These are phyloP conservation scores for Amphiura filiformis DNA, from an alignment of 35 echinoderm and acorn worm species.

Conservation along the genomic window DNA sequence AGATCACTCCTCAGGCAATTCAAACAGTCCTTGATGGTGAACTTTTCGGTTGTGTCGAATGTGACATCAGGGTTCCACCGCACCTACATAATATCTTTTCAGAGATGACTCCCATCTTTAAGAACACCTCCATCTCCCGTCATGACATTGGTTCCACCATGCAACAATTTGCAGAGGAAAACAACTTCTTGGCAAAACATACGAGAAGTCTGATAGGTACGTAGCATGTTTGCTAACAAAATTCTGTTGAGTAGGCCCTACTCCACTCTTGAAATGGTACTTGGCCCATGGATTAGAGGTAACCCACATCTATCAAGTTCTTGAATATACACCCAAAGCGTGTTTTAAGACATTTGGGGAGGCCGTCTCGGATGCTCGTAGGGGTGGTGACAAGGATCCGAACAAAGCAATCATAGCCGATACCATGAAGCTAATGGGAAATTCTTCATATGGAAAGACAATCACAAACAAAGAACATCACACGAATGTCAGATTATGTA, in stretches of 20 bases:
- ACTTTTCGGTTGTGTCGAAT: not conserved
- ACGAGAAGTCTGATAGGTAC: conserved; percentile 34
- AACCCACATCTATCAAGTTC: conserved; percentile 27
- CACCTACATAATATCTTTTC: not conserved
- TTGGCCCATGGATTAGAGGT: conserved; percentile 21
- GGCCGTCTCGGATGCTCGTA: not conserved
- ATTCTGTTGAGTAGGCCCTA: conserved; percentile 32
- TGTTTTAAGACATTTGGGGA: conserved; percentile 29
- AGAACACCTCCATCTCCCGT: not conserved
- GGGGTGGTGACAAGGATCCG: conserved; percentile 15
- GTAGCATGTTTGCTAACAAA: conserved; percentile 48
- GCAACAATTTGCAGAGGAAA: conserved; percentile 4
- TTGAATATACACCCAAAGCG: conserved; percentile 24
- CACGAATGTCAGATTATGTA: not conserved
- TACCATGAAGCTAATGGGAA: conserved; percentile 18
- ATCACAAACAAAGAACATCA: conserved; percentile 22
- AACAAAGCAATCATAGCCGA: conserved; percentile 23
- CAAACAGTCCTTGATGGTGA: not conserved
- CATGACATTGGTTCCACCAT: not conserved
- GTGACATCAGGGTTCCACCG: not conserved
- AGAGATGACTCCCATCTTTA: conserved; percentile 24
- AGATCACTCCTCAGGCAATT: not conserved
- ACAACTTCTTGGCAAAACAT: conserved; percentile 3
- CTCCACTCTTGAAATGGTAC: conserved; percentile 47
- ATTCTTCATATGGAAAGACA: conserved; percentile 37